A percentile compares a stretch with the other conserved stretches of the same genome.
phyloP scores from a whole-genome alignment of 1,140 invertebrate genomes.

The Nylanderia fulva region DNA sequence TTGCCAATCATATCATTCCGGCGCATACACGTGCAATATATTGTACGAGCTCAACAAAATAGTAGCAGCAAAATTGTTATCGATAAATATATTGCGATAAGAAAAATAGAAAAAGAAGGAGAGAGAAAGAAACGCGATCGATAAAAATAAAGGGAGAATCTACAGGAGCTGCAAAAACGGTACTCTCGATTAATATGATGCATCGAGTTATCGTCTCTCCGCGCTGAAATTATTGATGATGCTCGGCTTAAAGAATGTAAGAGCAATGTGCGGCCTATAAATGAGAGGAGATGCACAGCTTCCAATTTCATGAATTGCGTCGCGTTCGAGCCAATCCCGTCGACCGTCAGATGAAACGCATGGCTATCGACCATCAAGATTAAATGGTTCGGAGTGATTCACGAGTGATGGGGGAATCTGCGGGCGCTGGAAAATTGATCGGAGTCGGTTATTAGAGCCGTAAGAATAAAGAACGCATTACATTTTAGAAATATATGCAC shows the following conservation, averaged over 20 bases:
- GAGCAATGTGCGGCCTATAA: slow-evolving; percentile 62
- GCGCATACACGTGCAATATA: neutral
- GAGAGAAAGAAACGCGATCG: neutral
- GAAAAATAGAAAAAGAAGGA: too few relatives aligned
- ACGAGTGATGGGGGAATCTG: slow-evolving; percentile 15
- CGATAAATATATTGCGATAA: slow-evolving; percentile 12
- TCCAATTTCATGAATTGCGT: slow-evolving; percentile 53
- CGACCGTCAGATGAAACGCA: slow-evolving; percentile 55
- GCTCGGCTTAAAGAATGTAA: slow-evolving; percentile 37
- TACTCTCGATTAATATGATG: neutral
- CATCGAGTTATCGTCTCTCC: neutral
- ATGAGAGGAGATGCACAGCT: slow-evolving; percentile 55
- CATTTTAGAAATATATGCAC: slow-evolving; percentile 3
- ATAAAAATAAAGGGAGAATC: neutral
- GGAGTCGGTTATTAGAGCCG: slow-evolving; percentile 10
- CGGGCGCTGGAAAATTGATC: slow-evolving; percentile 25
- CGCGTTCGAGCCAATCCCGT: slow-evolving; percentile 52
- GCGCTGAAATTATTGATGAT: slow-evolving; percentile 40
- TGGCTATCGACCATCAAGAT: slow-evolving; percentile 56
- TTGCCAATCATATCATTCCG: slow-evolving; percentile 45
- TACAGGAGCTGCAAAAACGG: neutral
- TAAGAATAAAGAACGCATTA: slow-evolving; percentile 12
- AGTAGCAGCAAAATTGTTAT: slow-evolving; percentile 30
- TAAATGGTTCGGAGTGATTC: slow-evolving; percentile 68
- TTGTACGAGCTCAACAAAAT: neutral